These are phyloP conservation scores for Micronycteris hirsuta DNA, from an alignment of 2,113 vertebrate genomes.

Conservation along the genomic window DNA sequence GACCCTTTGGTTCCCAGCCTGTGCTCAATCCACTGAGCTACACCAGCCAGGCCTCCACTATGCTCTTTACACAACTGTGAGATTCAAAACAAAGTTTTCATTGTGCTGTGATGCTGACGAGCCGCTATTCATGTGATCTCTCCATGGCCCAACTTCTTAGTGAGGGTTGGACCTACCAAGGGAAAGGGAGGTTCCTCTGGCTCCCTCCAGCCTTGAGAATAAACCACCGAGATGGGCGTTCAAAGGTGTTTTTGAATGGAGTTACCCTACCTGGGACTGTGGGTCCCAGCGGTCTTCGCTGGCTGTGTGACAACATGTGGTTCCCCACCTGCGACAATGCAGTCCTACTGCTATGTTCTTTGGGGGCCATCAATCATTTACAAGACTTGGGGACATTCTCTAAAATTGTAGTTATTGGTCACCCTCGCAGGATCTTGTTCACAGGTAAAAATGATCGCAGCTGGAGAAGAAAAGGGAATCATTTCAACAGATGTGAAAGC, in stretches of 20 bases:
- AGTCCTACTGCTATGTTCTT: background rate
- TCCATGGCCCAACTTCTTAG: background rate
- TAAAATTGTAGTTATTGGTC: background rate
- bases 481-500: background rate
- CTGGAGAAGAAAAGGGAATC: background rate
- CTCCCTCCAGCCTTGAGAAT: background rate
- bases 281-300: background rate
- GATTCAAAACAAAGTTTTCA: background rate
- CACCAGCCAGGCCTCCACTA: too few species aligned
- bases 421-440: background rate
- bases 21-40: too few species aligned
- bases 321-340: background rate
- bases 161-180: background rate
- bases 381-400: background rate
- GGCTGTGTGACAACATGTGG: background rate
- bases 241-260: background rate
- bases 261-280: background rate
- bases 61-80: background rate
- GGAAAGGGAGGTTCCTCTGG: background rate
- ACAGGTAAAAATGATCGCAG: background rate
- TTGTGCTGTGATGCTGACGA: background rate
- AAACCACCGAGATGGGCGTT: background rate
- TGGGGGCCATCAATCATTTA: background rate
- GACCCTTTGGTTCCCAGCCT: too few species aligned
- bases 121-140: background rate